These are phyloP conservation scores for Trissonchulus latispiculum DNA, from an alignment of 2,888 invertebrate species.

Conservation along the genomic window DNA sequence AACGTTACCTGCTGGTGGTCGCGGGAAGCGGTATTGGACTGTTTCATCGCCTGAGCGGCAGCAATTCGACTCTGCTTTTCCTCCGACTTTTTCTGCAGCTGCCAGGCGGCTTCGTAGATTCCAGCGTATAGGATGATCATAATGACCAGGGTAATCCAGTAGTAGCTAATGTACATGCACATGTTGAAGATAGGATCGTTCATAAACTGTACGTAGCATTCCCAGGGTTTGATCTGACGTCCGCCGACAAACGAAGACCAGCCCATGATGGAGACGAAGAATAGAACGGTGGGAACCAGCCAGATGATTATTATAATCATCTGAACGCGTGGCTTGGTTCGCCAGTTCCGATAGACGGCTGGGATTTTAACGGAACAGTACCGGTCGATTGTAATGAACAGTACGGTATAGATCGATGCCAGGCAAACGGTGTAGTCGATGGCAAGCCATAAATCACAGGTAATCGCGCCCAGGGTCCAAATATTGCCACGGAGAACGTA, in stretches of 20 bases:
- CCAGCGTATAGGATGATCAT: slow-evolving; percentile 90
- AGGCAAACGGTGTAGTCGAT: slow-evolving; percentile 98
- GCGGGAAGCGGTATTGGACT: not conserved
- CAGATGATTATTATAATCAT: slow-evolving; percentile 93
- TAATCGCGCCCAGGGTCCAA: slow-evolving; percentile 88
- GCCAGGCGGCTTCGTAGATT: slow-evolving; percentile 91
- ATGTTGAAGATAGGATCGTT: slow-evolving; percentile 96
- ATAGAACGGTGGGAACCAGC: slow-evolving; percentile 88
- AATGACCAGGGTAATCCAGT: slow-evolving; percentile 91
- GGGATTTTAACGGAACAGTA: slow-evolving; percentile 98
- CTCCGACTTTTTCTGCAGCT: slow-evolving; percentile 92
- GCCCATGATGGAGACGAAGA: slow-evolving; percentile 95
- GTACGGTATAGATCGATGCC: slow-evolving; percentile 96
- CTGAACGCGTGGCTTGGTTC: slow-evolving; percentile 79
- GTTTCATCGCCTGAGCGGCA: slow-evolving; percentile 46
- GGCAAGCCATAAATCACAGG: slow-evolving; percentile 96
- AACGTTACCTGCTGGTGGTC: not conserved
- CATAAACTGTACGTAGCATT: slow-evolving; percentile 91
- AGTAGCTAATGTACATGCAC: slow-evolving; percentile 87
- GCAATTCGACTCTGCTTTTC: slow-evolving; percentile 91
- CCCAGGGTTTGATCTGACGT: slow-evolving; percentile 65
- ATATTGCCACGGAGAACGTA: slow-evolving; percentile 82
- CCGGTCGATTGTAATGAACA: slow-evolving; percentile 93
- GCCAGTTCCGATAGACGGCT: slow-evolving; percentile 89
- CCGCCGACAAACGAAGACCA: slow-evolving; percentile 97